Evolutionary conservation across 2,797 vertebrate genomes (phyloP).

Genomic region (Triplophysa bombifrons): DNA sequence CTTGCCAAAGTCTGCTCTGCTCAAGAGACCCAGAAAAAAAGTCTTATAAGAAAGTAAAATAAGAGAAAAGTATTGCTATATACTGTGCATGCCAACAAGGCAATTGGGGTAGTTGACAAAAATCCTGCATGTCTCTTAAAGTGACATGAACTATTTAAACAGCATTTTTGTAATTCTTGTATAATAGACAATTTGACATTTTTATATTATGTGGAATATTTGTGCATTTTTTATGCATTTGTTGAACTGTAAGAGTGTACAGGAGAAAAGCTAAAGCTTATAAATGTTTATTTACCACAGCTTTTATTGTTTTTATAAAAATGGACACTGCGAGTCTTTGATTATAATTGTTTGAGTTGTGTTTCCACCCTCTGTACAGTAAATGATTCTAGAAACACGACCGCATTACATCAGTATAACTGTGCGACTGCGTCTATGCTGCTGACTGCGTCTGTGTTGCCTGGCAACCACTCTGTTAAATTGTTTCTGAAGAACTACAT

Average conservation of each 20-base stretch:
- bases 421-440: no score
- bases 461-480: no score
- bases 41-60: not conserved
- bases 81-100: not conserved
- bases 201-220: not conserved
- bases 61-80: not conserved
- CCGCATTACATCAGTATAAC: no score
- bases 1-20: not conserved
- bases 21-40: slow-evolving; percentile 10
- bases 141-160: not conserved
- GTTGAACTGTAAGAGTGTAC: not conserved
- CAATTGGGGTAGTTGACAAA: not conserved
- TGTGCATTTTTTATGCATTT: not conserved
- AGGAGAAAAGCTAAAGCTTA: not conserved
- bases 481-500: no score
- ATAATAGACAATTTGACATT: not conserved
- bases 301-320: no score
- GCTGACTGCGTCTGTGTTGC: no score
- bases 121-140: not conserved
- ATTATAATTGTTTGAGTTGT: no score
- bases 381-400: no score
- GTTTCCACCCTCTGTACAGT: no score
- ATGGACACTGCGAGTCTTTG: no score
- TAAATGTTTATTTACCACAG: not conserved
- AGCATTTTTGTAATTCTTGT: not conserved